phyloP scores from a whole-genome alignment of 2,113 vertebrate genomes.

The Prochilodus magdalenae region DNA sequence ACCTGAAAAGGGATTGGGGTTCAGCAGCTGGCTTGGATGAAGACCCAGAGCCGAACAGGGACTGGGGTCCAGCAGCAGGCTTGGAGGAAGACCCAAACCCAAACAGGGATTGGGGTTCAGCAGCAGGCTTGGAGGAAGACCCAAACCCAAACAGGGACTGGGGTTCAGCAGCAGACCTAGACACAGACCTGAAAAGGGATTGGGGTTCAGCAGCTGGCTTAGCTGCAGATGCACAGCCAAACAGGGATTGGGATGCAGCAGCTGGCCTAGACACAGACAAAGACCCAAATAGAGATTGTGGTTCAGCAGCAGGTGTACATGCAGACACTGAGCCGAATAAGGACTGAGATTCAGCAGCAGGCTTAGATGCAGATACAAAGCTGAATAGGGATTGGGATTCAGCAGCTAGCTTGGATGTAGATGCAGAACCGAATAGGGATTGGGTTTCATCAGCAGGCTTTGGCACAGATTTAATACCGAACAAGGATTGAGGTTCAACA shows the following conservation, averaged over 20 bases:
- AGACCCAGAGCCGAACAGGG: no score
- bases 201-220: not conserved
- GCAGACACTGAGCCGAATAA: not conserved
- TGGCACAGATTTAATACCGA: no score
- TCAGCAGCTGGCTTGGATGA: not conserved
- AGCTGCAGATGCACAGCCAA: not conserved
- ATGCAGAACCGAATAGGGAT: not conserved
- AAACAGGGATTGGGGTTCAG: no score
- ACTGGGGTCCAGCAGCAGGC: not conserved
- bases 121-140: not conserved
- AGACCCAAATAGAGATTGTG: not conserved
- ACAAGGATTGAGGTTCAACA: no score
- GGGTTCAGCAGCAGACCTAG: not conserved
- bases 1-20: no score
- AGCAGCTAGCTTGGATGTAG: not conserved
- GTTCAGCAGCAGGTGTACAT: not conserved
- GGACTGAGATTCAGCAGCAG: not conserved
- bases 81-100: no score
- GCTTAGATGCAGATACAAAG: not conserved
- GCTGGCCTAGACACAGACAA: not conserved
- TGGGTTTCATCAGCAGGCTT: not conserved
- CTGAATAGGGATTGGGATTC: not conserved
- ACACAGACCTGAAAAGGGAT: not conserved
- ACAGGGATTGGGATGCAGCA: not conserved
- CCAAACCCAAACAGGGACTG: not conserved